Conservation (phyloP, 2,113 vertebrate genomes). For the Trogon melanurus region DNA sequence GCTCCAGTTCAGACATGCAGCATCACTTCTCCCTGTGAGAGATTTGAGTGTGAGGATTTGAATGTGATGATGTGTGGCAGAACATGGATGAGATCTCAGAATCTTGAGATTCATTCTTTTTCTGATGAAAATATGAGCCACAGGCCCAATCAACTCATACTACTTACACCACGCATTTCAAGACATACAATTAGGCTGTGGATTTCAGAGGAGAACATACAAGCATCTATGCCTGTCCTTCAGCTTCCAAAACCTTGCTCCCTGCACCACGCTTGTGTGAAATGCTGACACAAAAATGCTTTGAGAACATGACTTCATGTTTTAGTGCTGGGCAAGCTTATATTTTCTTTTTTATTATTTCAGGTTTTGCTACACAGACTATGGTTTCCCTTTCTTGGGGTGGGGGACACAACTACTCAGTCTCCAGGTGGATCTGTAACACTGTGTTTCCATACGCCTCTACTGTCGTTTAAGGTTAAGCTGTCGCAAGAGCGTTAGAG, state of each 20-base stretch:
- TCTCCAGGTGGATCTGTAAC: neutral
- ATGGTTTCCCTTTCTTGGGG: neutral
- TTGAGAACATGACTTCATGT: neutral
- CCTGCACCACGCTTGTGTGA: neutral
- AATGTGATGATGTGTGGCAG: neutral
- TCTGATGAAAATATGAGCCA: neutral
- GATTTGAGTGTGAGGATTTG: neutral
- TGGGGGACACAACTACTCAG: neutral
- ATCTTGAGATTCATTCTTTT: too few species aligned
- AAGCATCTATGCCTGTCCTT: neutral
- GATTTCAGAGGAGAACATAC: neutral
- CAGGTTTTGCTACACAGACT: neutral
- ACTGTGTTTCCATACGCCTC: accelerated
- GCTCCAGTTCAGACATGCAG: neutral
- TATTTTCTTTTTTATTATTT: neutral
- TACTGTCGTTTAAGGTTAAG: neutral
- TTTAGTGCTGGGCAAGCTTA: neutral
- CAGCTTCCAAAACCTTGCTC: neutral
- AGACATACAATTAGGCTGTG: neutral
- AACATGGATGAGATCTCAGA: neutral
- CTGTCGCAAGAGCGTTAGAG: neutral
- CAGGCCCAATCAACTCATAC: neutral
- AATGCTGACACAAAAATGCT: neutral
- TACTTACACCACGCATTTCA: neutral
- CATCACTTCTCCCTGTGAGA: neutral